Conservation (phyloP, 1,140 invertebrate species). For the Calliphora vicina region DNA sequence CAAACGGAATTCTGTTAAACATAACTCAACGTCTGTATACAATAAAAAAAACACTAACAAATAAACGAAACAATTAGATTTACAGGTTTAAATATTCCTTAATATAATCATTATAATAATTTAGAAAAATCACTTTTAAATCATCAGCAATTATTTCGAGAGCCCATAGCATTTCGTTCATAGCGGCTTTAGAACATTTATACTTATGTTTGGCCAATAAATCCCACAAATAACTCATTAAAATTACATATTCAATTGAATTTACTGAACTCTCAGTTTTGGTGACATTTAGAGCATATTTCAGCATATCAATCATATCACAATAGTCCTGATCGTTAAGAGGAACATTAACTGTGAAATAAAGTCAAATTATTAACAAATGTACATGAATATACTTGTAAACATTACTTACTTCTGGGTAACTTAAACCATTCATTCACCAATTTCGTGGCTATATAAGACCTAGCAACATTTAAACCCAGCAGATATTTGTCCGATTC, state of each 20-base stretch:
- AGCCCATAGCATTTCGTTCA: slow-evolving; percentile 26
- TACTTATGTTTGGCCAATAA: slow-evolving; percentile 45
- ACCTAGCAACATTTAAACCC: slow-evolving; percentile 44
- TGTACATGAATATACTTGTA: too few relatives aligned
- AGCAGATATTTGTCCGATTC: slow-evolving; percentile 42
- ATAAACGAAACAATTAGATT: not conserved
- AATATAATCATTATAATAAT: slow-evolving; percentile 56
- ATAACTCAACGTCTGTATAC: not conserved
- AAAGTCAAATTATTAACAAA: too few relatives aligned
- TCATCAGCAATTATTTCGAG: slow-evolving; percentile 46
- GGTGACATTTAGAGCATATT: slow-evolving; percentile 38
- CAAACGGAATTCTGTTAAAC: too few relatives aligned
- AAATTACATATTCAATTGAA: slow-evolving; percentile 45
- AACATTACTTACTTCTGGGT: slow-evolving; percentile 8
- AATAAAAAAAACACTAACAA: not conserved
- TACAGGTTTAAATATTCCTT: slow-evolving; percentile 2
- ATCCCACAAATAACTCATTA: slow-evolving; percentile 49
- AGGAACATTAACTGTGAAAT: slow-evolving; percentile 39
- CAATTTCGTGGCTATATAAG: slow-evolving; percentile 42
- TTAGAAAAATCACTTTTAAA: slow-evolving; percentile 45
- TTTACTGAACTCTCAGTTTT: slow-evolving; percentile 31
- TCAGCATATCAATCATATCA: slow-evolving; percentile 42
- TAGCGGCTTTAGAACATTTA: slow-evolving; percentile 34
- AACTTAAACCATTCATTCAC: slow-evolving; percentile 42
- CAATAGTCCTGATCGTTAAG: slow-evolving; percentile 42